A percentile compares a stretch with the other conserved stretches of the same genome.
Evolutionary conservation across 2,113 vertebrate genomes (phyloP).

Genomic region (Varanus salvator): DNA sequence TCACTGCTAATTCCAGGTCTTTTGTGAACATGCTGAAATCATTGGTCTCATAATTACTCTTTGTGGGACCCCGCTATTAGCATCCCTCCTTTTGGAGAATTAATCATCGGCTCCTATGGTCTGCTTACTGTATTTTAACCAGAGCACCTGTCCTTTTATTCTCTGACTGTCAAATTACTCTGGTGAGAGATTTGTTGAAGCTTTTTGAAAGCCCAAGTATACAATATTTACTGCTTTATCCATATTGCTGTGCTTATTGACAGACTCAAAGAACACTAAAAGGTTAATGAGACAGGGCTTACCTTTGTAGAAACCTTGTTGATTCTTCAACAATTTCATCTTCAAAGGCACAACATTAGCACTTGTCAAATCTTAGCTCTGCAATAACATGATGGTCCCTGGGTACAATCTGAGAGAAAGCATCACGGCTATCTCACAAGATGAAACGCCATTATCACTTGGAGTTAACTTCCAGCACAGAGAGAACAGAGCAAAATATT

Average conservation of each 20-base stretch:
- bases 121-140: not conserved
- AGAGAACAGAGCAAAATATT: not conserved
- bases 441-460: constrained; percentile 4
- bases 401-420: not conserved
- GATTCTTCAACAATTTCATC: not conserved
- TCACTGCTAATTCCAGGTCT: not conserved
- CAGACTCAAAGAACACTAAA: not conserved
- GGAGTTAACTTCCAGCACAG: not conserved
- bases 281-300: not conserved
- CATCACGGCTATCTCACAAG: not conserved
- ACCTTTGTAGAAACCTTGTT: not conserved
- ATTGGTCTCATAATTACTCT: not conserved
- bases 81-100: not conserved
- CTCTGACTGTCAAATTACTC: not conserved
- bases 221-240: not conserved
- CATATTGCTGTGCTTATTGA: not conserved
- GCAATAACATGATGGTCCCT: not conserved
- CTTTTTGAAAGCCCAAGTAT: not conserved
- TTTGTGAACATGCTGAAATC: not conserved
- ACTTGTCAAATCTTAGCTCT: constrained; percentile 4
- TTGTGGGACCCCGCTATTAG: not conserved
- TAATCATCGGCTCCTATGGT: not conserved
- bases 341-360: not conserved
- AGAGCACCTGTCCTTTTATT: not conserved
- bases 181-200: not conserved